Base-by-base conservation (phyloP, 23 tunicate species). In the Phallusia fumigata region DNA sequence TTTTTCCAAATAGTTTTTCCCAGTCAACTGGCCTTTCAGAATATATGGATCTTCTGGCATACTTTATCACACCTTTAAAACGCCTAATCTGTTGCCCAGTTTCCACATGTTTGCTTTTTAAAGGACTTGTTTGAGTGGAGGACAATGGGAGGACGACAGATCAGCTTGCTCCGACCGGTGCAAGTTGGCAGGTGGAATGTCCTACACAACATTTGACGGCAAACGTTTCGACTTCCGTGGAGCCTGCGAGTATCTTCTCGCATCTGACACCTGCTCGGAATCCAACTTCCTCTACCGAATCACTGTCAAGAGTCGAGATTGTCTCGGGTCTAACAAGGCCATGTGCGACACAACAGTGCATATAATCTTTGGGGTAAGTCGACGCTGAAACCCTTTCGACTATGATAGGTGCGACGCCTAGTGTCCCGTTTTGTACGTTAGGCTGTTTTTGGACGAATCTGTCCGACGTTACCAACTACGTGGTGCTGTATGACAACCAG, bases 221-320 rank as follows among this genome's bases (percentile, higher is more conserved):
- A 73, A 72, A 51, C 76, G 35, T 2, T 72, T n/a, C 76, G 79
- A 81, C 30, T 87, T 87, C 58, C 52, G 33, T 2, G 90, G 90
- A 74, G 76, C 76, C n/a, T 87, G 90, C 52, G 90, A 81, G 50
- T 87, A 87, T 80, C 30, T 75, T 6, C 52, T 87, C 5, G 84
- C 81, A 36, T 73, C 85, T 8, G 90, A 81, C 53, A 18, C 5
- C 35, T 81, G 84, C 53, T 1, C 26, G 3, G 3, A 22, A 22
- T 58, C 69, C 26, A 16, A 58, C 28, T 58, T 58, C 16, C 13
- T 24, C 1, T 81, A 65, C 32, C 35, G 77, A 18, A 81, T 81
- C 6, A 81, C 76, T 18, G 52, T 35, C 28, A 65, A 81, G 34
- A 65, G 84, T 5, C 76, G 53, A 5, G 76, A 81, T 28, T 81